phyloP scores from a whole-genome alignment of 2,797 vertebrate species.

The Hydrophis major region DNA sequence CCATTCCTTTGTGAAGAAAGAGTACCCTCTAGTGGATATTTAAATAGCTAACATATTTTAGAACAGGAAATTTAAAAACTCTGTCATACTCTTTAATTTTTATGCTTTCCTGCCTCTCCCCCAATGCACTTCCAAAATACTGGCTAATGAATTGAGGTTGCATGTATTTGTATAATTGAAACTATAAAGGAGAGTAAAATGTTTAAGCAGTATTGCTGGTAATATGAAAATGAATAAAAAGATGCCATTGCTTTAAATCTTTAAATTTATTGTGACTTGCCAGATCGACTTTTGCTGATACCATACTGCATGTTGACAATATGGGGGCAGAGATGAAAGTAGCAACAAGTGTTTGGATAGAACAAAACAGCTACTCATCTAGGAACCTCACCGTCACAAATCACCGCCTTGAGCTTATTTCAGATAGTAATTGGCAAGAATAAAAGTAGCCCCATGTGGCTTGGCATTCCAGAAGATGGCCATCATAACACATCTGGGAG shows the following conservation, averaged over 20 bases:
- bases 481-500: neutral
- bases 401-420: neutral
- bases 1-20: slow-evolving; percentile 35
- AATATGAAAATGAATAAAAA: neutral
- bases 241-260: neutral
- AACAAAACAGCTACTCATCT: neutral
- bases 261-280: neutral
- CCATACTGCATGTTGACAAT: neutral
- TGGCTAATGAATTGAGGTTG: neutral
- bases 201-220: neutral
- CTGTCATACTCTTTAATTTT: neutral
- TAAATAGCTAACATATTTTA: rapidly evolving
- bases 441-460: neutral
- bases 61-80: slow-evolving; percentile 46
- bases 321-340: neutral
- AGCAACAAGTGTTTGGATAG: neutral
- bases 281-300: neutral
- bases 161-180: neutral
- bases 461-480: neutral
- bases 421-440: neutral
- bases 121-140: neutral
- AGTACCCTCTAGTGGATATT: slow-evolving; percentile 71
- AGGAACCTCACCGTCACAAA: neutral
- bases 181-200: neutral
- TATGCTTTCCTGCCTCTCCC: neutral